phyloP scores from a whole-genome alignment of 1,140 invertebrate genomes.

The Zaprionus davidi region DNA sequence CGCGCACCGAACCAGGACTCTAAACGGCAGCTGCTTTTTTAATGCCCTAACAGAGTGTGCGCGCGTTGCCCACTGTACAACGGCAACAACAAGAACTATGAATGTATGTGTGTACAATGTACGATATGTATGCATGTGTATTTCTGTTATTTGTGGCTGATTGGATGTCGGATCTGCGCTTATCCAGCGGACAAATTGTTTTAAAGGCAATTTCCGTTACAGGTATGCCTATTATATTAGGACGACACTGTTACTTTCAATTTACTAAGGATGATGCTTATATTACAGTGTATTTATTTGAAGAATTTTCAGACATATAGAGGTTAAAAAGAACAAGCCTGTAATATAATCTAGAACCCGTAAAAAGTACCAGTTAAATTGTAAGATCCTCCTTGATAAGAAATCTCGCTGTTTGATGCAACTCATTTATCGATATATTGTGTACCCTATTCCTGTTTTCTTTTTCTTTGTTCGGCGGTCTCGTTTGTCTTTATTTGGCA shows the following conservation, averaged over 20 bases:
- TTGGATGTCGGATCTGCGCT: constrained; percentile 32
- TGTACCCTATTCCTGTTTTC: constrained; percentile 8
- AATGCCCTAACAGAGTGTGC: constrained; percentile 59
- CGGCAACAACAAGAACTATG: constrained; percentile 17
- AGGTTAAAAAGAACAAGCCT: not conserved
- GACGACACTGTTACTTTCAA: constrained; percentile 19
- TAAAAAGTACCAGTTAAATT: not conserved
- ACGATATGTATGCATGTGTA: constrained; percentile 17
- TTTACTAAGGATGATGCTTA: too few species aligned
- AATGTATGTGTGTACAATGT: constrained; percentile 9
- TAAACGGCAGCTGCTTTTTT: constrained; percentile 68
- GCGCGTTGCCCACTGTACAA: constrained; percentile 35
- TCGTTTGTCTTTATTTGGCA: constrained; percentile 37
- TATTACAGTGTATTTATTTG: too few species aligned
- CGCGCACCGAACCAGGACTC: constrained; percentile 57
- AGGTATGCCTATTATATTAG: constrained; percentile 13
- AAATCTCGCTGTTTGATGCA: not conserved
- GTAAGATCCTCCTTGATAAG: not conserved
- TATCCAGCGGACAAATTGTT: constrained; percentile 71
- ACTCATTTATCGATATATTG: constrained; percentile 14
- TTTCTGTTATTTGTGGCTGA: constrained; percentile 7
- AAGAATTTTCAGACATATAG: too few species aligned
- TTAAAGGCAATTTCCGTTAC: constrained; percentile 60
- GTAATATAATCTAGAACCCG: too few species aligned
- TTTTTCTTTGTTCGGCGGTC: constrained; percentile 33